These are phyloP conservation scores for Desmodus rotundus DNA, from an alignment of 2,113 vertebrate species.

Conservation along the genomic window DNA sequence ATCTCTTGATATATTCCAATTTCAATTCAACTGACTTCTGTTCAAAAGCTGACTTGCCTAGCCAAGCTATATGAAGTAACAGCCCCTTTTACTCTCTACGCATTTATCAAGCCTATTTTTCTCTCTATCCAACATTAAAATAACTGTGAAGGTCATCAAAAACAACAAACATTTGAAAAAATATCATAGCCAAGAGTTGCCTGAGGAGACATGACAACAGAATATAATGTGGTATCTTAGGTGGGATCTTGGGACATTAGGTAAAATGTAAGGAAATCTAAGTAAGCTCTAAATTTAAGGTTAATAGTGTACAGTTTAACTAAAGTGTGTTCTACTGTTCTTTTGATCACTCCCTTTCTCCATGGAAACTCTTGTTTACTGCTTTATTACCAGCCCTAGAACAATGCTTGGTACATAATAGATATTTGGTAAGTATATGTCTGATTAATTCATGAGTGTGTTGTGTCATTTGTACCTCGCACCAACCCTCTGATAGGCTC, in stretches of 20 bases:
- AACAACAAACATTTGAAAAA: background rate
- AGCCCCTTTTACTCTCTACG: background rate
- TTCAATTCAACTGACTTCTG: background rate
- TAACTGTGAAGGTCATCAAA: background rate
- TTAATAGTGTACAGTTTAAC: background rate
- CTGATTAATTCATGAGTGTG: background rate
- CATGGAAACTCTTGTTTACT: background rate
- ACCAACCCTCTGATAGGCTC: background rate
- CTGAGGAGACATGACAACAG: background rate
- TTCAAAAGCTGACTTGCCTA: background rate
- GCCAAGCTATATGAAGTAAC: background rate
- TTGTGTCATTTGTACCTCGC: background rate
- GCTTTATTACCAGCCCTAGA: background rate
- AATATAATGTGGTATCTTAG: background rate
- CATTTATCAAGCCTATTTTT: background rate
- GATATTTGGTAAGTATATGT: constrained; percentile 16
- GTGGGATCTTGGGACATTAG: background rate
- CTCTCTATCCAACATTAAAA: background rate
- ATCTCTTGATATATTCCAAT: background rate
- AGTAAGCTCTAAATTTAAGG: background rate
- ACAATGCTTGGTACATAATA: background rate
- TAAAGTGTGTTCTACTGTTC: background rate
- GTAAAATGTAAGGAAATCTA: background rate
- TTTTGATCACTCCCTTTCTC: background rate
- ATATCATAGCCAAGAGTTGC: background rate